These are phyloP conservation scores for Urophycis tenuis DNA, from an alignment of 2,797 vertebrate species.

Conservation along the genomic window DNA sequence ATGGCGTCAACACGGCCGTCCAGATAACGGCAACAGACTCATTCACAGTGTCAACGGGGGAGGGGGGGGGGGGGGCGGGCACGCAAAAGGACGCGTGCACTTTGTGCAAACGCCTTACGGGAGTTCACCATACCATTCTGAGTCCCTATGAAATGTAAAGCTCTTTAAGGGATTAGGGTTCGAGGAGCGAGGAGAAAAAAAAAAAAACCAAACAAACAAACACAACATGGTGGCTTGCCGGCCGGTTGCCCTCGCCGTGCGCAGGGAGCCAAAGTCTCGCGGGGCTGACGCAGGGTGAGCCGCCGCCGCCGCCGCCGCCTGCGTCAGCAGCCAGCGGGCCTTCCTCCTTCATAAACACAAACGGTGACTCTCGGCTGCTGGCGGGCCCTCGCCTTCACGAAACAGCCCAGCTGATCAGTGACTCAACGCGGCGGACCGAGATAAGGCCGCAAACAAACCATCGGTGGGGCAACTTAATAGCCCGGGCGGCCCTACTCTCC, in stretches of 20 bases:
- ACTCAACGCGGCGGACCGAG: neutral
- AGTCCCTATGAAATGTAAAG: neutral
- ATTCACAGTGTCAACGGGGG: neutral
- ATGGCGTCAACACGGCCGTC: neutral
- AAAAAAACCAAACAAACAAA: no score
- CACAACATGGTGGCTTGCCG: neutral
- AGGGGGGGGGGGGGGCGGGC: no score
- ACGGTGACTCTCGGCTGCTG: conserved; percentile 2
- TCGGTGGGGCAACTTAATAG: neutral
- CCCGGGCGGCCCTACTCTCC: neutral
- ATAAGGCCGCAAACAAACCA: neutral
- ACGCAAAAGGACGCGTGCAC: neutral
- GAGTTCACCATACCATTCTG: neutral
- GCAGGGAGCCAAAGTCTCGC: conserved; percentile 6
- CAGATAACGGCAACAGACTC: neutral
- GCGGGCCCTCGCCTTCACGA: neutral
- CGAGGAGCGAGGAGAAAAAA: neutral
- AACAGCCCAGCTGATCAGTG: conserved; percentile 1
- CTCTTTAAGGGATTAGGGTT: neutral
- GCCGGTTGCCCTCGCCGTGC: neutral
- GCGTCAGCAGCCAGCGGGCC: no score
- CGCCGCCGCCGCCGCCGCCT: no score
- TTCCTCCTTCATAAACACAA: no score
- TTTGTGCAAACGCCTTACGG: neutral
- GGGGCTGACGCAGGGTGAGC: conserved; percentile 12